Conservation (phyloP, 2,113 vertebrate genomes). For the Sceloporus tristichus region DNA sequence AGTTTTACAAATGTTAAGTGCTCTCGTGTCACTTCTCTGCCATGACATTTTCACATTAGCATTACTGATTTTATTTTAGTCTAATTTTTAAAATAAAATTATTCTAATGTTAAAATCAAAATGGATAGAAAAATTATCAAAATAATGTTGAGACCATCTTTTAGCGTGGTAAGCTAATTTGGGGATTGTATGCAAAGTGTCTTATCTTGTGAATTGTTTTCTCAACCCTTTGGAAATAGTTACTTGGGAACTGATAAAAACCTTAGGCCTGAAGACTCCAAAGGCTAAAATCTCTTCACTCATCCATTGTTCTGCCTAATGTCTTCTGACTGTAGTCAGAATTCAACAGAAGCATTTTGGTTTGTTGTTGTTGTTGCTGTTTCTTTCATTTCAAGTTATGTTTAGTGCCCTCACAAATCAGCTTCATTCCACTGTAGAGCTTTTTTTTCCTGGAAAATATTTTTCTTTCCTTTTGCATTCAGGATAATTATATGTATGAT, state of each 20-base stretch:
- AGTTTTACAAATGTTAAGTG: not conserved
- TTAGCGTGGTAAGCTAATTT: not conserved
- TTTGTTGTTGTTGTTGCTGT: not conserved
- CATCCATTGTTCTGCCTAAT: not conserved
- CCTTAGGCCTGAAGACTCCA: not conserved
- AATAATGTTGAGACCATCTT: not conserved
- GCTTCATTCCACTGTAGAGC: not conserved
- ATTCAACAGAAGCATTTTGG: not conserved
- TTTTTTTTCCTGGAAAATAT: not conserved
- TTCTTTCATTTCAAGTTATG: not conserved
- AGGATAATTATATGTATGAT: conserved; percentile 27
- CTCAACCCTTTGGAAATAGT: not conserved
- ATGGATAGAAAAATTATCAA: not conserved
- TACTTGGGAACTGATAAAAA: not conserved
- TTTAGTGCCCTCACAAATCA: not conserved
- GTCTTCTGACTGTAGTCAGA: not conserved
- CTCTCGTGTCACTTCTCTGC: not conserved
- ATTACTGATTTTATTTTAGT: not conserved
- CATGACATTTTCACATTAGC: not conserved
- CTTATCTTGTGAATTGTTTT: not conserved
- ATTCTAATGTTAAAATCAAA: too few relatives aligned
- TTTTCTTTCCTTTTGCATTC: not conserved
- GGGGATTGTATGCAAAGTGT: not conserved
- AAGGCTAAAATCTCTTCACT: not conserved
- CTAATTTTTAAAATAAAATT: too few relatives aligned